Evolutionary conservation across 2,113 vertebrate genomes (phyloP).

Genomic region (Gasterosteus nipponicus): DNA sequence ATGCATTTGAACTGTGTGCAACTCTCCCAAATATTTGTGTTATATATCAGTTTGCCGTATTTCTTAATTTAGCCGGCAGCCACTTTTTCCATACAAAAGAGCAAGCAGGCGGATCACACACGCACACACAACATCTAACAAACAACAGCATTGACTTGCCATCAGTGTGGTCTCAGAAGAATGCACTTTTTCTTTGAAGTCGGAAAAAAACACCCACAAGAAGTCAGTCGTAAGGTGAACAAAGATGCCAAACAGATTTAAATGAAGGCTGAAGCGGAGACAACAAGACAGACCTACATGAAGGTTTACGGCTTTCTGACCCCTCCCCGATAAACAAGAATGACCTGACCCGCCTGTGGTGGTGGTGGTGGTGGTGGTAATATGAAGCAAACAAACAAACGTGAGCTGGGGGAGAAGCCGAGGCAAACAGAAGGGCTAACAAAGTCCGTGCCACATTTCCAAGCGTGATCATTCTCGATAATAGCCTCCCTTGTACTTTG

Average conservation of each 20-base stretch:
- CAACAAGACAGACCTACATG: constrained; percentile 62
- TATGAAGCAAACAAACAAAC: constrained; percentile 14
- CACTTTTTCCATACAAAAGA: constrained; percentile 28
- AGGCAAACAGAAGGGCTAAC: constrained; percentile 27
- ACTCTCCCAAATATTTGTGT: constrained; percentile 2
- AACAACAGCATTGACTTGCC: constrained; percentile 31
- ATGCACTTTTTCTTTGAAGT: constrained; percentile 56
- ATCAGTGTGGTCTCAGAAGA: constrained; percentile 52
- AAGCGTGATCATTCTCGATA: constrained; percentile 58
- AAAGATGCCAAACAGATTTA: constrained; percentile 73
- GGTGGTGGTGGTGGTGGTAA: constrained; percentile 13
- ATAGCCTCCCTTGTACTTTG: constrained; percentile 70
- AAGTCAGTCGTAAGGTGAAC: constrained; percentile 57
- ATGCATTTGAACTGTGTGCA: not conserved
- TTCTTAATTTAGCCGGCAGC: constrained; percentile 4
- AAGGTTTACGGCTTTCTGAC: constrained; percentile 63
- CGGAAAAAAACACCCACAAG: constrained; percentile 28
- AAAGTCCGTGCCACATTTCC: constrained; percentile 47
- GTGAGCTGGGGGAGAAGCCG: constrained; percentile 12
- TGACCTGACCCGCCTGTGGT: constrained; percentile 44
- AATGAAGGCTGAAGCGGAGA: constrained; percentile 49
- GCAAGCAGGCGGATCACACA: constrained; percentile 28
- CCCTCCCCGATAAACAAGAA: constrained; percentile 60
- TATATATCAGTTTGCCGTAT: not conserved
- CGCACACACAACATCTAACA: constrained; percentile 34